Base-by-base conservation (phyloP, 2,888 invertebrate species). In the Heliconius aoede region DNA sequence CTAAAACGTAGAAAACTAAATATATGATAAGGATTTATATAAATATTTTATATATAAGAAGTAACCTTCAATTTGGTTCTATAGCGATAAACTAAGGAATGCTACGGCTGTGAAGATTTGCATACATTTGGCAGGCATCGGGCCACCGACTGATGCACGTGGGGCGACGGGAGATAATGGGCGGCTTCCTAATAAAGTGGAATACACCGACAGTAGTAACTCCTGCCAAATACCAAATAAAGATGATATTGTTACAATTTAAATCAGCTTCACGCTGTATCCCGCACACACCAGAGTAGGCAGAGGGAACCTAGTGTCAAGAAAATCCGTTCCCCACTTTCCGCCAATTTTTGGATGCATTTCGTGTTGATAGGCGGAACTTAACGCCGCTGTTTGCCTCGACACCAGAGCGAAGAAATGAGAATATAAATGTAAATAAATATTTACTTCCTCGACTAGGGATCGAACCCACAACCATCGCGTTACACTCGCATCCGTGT, bases 161-260 rank as follows among this genome's bases (percentile, higher is more conserved):
- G 91, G 87, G 86, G 85, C 84, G 82, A 80, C 80, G 80, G 84
- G 81, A 85, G 82, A 86, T 93, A 93, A 93, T 93, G 87, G 86
- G 91, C 86, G 84, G 89, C 91, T 91, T 93, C 93, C 93, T 93
- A 89, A 93, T 93, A 92, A 92, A 91, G 86, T 78, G 82, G 80
- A 79, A 80, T 80, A 79, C 77, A 36, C 79, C 79, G 61, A 79
- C 77, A 28, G 76, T 75, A 64, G 76, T 74, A 40, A 78, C 77
- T 73, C 74, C 78, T 78, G 79, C 76, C 73, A 80, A 68, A 78
- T 71, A 76, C 30, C 65, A 75, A 64, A 71, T 75, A 78, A 76
- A 77, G 76, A 78, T 61, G 30, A 65, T 73, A 78, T 75, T 78
- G 74, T 78, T 74, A 72, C 72, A 73, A 77, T 79, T 76, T 76